Conservation (phyloP, 2,888 invertebrate species). For the Diploptera punctata region DNA sequence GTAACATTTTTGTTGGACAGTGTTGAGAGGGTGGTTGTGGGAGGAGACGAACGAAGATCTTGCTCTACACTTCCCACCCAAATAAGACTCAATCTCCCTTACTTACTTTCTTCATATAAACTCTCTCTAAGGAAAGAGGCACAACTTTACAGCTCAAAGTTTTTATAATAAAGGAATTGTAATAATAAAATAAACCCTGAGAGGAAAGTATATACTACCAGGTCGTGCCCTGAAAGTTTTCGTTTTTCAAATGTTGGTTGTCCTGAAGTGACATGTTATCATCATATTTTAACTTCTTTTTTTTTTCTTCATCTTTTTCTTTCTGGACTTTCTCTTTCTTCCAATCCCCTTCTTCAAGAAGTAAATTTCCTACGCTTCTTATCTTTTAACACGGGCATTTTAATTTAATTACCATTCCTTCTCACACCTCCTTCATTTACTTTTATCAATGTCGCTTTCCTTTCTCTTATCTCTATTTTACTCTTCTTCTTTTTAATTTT, state of each 20-base stretch:
- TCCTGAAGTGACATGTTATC: slow-evolving; percentile 37
- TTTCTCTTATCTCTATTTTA: slow-evolving; percentile 19
- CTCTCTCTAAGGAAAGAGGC: neutral
- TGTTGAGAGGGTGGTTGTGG: neutral
- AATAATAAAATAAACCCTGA: slow-evolving; percentile 28
- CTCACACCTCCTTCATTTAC: slow-evolving; percentile 37
- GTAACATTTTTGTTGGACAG: too few species aligned
- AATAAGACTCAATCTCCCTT: slow-evolving; percentile 34
- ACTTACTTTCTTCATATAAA: slow-evolving; percentile 24
- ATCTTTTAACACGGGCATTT: slow-evolving; percentile 41
- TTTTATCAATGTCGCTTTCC: slow-evolving; percentile 34
- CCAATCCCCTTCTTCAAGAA: neutral
- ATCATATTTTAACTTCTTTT: slow-evolving; percentile 36
- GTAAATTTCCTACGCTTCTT: slow-evolving; percentile 33
- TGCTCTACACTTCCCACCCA: slow-evolving; percentile 17
- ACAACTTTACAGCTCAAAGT: slow-evolving; percentile 28
- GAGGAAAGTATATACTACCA: slow-evolving; percentile 19
- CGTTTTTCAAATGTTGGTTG: slow-evolving; percentile 33
- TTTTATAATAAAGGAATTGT: slow-evolving; percentile 31
- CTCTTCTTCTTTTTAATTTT: slow-evolving; percentile 12
- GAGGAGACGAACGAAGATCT: neutral
- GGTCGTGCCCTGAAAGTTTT: slow-evolving; percentile 29
- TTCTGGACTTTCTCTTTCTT: neutral
- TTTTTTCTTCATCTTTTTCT: slow-evolving; percentile 7
- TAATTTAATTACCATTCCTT: slow-evolving; percentile 42